Conservation (phyloP, 2,888 invertebrate genomes). For the Andricus quercusramuli region DNA sequence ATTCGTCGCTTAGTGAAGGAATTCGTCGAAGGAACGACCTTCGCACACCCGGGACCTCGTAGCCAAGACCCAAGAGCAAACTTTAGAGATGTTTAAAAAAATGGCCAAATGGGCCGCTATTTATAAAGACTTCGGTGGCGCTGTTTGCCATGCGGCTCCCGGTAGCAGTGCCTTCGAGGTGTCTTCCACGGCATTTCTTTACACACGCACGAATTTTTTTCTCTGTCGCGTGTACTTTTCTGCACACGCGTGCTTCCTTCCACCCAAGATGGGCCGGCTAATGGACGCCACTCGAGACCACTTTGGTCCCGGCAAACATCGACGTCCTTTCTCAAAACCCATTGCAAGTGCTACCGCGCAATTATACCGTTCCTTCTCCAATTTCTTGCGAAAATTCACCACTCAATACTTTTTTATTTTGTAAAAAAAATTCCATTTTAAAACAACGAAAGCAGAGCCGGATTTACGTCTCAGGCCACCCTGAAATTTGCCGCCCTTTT, state of each 20-base stretch:
- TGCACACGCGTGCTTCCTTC: conserved; percentile 53
- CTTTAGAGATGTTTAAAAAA: conserved; percentile 51
- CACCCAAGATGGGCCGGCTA: conserved; percentile 69
- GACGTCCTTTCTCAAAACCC: conserved; percentile 76
- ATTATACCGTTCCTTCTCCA: conserved; percentile 29
- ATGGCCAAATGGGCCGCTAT: conserved; percentile 59
- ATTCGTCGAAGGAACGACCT: conserved; percentile 28
- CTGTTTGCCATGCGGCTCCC: conserved; percentile 74
- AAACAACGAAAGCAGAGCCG: no score
- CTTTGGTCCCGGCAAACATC: conserved; percentile 76
- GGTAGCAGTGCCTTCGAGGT: conserved; percentile 75
- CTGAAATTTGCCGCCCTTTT: no score
- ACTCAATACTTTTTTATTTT: not conserved
- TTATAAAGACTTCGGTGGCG: conserved; percentile 57
- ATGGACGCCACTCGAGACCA: conserved; percentile 78
- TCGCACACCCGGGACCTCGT: conserved; percentile 1
- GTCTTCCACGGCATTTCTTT: conserved; percentile 76
- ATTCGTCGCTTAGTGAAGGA: conserved; percentile 5
- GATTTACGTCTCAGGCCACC: no score
- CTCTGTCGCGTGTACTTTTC: conserved; percentile 58
- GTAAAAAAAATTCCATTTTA: not conserved
- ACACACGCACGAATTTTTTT: conserved; percentile 70
- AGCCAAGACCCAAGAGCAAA: conserved; percentile 36
- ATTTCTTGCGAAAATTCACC: not conserved
- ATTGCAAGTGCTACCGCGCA: conserved; percentile 59